Conservation (phyloP, 2,888 invertebrate species). For the Volucella inanis region DNA sequence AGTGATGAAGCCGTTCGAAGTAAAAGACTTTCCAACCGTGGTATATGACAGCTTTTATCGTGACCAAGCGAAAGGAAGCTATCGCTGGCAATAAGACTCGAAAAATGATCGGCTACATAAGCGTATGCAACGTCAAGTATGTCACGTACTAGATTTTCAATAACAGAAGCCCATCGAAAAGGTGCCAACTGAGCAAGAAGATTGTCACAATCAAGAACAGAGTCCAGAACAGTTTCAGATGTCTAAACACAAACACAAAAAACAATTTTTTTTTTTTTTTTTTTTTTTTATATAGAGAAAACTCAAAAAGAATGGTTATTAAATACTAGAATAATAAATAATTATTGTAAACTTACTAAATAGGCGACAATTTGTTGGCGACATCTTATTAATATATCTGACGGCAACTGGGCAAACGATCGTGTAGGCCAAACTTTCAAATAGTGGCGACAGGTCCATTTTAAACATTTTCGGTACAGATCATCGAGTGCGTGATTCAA, state of each 20-base stretch:
- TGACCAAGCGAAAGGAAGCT: conserved; percentile 87
- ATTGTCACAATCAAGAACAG: conserved; percentile 93
- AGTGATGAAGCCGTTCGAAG: conserved; percentile 90
- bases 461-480: conserved; percentile 91
- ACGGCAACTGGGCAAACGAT: conserved; percentile 92
- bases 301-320: too few relatives aligned
- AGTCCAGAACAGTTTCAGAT: conserved; percentile 91
- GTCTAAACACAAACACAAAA: conserved; percentile 84
- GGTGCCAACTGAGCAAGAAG: conserved; percentile 89
- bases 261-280: neutral
- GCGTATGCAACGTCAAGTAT: conserved; percentile 91
- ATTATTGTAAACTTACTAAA: conserved; percentile 84
- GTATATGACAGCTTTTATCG: conserved; percentile 89
- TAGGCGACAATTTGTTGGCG: conserved; percentile 92
- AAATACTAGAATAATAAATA: too few relatives aligned
- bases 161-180: conserved; percentile 90
- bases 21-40: conserved; percentile 91
- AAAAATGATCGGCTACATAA: conserved; percentile 90
- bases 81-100: conserved; percentile 88
- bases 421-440: conserved; percentile 95
- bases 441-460: conserved; percentile 95
- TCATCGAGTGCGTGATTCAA: conserved; percentile 94
- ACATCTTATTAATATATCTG: conserved; percentile 92
- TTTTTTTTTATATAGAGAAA: neutral
- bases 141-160: conserved; percentile 89